Percentiles rank a stretch among this genome's conserved stretches.
These are phyloP conservation scores for Fringilla coelebs DNA, from an alignment of 2,797 vertebrate genomes.

Conservation along the genomic window DNA sequence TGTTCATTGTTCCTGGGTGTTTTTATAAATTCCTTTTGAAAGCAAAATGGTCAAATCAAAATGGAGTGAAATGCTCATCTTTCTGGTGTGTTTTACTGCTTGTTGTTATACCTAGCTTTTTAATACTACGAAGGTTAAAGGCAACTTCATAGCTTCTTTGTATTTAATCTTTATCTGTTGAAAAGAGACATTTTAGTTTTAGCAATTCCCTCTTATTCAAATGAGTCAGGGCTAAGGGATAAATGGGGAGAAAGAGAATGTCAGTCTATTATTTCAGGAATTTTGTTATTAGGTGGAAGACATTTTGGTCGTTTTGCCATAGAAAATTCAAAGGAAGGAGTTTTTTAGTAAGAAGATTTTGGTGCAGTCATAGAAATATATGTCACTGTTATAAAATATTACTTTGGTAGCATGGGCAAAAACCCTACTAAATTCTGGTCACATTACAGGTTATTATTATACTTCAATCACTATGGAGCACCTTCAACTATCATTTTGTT, in stretches of 20 bases:
- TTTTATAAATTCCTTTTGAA: conserved; percentile 74
- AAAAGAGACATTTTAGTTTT: conserved; percentile 51
- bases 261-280: neutral
- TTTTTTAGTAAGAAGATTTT: neutral
- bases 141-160: conserved; percentile 17
- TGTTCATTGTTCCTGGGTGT: conserved; percentile 68
- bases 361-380: neutral
- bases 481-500: neutral
- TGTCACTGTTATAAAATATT: neutral
- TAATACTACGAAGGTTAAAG: conserved; percentile 64
- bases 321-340: neutral
- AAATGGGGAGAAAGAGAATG: neutral
- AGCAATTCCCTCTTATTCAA: conserved; percentile 29
- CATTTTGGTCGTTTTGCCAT: neutral
- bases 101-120: conserved; percentile 65
- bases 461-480: neutral
- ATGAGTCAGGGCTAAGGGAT: neutral
- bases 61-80: conserved; percentile 65
- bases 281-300: neutral
- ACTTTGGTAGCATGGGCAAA: neutral
- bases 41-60: conserved; percentile 72
- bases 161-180: conserved; percentile 46
- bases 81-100: conserved; percentile 52
- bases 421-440: neutral
- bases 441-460: neutral